Percentiles rank a stretch among this genome's conserved stretches.
Conservation (phyloP, 2,888 invertebrate species). For the Scaptomyza reducta region DNA sequence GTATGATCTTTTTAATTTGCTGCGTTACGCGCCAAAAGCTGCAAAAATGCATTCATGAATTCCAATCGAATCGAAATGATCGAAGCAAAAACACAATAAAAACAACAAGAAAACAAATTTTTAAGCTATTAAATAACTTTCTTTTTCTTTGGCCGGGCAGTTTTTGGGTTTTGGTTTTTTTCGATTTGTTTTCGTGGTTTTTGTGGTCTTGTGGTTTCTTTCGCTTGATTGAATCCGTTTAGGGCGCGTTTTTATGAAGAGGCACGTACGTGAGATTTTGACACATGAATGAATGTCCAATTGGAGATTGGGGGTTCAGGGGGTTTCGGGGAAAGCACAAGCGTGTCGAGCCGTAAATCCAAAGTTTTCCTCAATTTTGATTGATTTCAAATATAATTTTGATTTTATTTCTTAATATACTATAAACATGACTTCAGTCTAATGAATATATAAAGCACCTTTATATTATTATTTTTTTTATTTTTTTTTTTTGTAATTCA, state of each 20-base stretch:
- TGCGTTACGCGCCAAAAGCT: constrained; percentile 53
- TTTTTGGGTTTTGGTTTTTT: constrained; percentile 14
- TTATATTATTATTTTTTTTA: not conserved
- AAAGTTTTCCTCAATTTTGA: constrained; percentile 13
- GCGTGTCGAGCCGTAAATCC: too few relatives aligned
- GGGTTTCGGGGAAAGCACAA: not conserved
- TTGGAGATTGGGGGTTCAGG: not conserved
- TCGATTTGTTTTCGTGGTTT: constrained; percentile 23
- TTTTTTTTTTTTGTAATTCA: constrained; percentile 10
- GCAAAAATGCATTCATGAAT: constrained; percentile 30
- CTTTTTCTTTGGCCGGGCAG: constrained; percentile 44
- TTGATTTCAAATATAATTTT: constrained; percentile 20
- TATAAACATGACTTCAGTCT: constrained; percentile 44
- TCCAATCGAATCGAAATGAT: constrained; percentile 18
- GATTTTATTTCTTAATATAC: constrained; percentile 10
- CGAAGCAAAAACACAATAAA: constrained; percentile 8
- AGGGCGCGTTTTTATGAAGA: constrained; percentile 74
- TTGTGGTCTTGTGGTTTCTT: constrained; percentile 40
- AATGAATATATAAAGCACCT: constrained; percentile 51
- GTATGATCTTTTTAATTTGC: constrained; percentile 19
- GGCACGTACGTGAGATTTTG: constrained; percentile 71
- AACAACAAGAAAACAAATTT: constrained; percentile 51
- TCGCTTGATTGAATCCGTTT: constrained; percentile 70
- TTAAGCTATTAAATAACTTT: constrained; percentile 49
- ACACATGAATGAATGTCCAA: constrained; percentile 8